Evolutionary conservation across 1,140 invertebrate genomes (phyloP).

Genomic region (Drosophila pseudoananassae): DNA sequence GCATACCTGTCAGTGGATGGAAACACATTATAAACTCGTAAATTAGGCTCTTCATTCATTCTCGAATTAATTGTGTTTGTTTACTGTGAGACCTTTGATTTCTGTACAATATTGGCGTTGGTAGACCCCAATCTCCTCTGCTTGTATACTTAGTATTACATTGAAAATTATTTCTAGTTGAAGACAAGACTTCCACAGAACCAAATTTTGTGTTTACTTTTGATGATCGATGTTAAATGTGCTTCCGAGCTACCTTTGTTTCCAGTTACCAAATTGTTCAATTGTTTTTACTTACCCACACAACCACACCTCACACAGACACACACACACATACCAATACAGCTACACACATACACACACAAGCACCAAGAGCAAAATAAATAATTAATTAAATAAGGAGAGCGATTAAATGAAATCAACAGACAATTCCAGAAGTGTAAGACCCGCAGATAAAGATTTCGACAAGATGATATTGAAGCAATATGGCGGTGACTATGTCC

Average conservation of each 20-base stretch:
- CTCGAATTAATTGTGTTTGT: constrained; percentile 23
- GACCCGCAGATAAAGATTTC: constrained; percentile 24
- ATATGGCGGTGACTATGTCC: constrained; percentile 84
- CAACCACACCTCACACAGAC: constrained; percentile 38
- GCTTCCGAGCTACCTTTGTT: constrained; percentile 67
- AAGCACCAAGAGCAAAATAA: constrained; percentile 23
- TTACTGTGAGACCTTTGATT: constrained; percentile 34
- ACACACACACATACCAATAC: constrained; percentile 26
- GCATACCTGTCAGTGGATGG: constrained; percentile 5
- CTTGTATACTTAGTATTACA: constrained; percentile 56
- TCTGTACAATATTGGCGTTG: constrained; percentile 68
- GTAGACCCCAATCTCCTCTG: constrained; percentile 33
- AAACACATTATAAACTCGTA: constrained; percentile 10
- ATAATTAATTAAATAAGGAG: constrained; percentile 9
- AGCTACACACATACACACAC: constrained; percentile 24
- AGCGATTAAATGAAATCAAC: constrained; percentile 4
- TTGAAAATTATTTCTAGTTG: constrained; percentile 44
- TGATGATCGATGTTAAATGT: constrained; percentile 76
- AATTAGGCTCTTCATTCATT: constrained; percentile 19
- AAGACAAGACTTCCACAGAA: constrained; percentile 29
- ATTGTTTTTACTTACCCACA: constrained; percentile 45
- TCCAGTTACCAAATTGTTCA: constrained; percentile 58
- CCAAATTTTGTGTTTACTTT: constrained; percentile 55
- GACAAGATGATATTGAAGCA: constrained; percentile 82
- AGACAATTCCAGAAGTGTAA: constrained; percentile 4